These are phyloP conservation scores for Lasiurus cinereus DNA, from an alignment of 2,113 vertebrate species.

Conservation along the genomic window DNA sequence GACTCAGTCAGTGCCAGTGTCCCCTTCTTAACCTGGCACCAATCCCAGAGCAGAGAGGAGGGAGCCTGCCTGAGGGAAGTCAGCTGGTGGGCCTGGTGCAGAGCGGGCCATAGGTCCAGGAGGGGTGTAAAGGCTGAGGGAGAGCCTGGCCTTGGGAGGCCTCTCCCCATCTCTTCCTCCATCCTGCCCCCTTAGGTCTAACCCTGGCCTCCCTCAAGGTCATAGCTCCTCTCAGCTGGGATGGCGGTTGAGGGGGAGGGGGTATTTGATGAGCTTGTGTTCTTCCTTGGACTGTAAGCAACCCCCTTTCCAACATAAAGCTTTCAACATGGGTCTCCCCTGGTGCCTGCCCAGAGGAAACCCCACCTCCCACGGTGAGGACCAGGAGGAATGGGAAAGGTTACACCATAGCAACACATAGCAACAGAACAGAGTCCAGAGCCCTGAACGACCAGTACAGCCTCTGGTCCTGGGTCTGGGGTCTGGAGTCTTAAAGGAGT, in stretches of 20 bases:
- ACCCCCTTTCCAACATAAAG: background rate
- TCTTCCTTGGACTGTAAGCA: background rate
- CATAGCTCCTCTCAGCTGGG: background rate
- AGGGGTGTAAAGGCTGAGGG: background rate
- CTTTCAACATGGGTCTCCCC: background rate
- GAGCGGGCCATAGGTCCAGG: constrained; percentile 10
- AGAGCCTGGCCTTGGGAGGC: background rate
- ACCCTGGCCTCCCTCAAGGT: background rate
- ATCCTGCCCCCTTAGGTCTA: background rate
- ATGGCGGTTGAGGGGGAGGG: fast-evolving
- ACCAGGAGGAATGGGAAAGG: background rate
- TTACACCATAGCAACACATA: constrained; percentile 34
- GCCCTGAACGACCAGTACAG: background rate
- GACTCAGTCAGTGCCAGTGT: constrained; percentile 78
- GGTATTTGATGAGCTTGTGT: background rate
- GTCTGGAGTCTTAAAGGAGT: background rate
- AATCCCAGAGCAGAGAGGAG: constrained; percentile 70
- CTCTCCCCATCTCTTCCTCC: background rate
- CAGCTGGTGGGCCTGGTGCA: constrained; percentile 36
- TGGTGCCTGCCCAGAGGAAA: background rate
- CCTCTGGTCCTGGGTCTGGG: background rate
- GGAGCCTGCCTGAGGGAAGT: constrained; percentile 52
- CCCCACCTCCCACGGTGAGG: background rate
- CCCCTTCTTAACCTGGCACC: constrained; percentile 82
- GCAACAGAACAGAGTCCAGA: background rate